A percentile compares a stretch with the other conserved stretches of the same genome.
phyloP scores from a whole-genome alignment of 2,888 invertebrate species.

The Polyploca ridens region DNA sequence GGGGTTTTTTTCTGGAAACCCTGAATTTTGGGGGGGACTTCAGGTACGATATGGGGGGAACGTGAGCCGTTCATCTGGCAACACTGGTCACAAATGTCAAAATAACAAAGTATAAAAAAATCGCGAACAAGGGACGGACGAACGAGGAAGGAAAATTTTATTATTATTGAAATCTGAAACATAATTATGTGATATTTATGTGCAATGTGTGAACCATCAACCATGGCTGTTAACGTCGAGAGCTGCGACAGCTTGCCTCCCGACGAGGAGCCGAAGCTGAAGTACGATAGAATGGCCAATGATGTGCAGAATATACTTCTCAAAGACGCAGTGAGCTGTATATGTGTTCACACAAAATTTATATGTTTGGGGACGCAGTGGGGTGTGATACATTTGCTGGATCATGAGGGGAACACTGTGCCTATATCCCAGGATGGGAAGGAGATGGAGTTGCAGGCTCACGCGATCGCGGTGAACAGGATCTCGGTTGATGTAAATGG shows the following conservation, averaged over 20 bases:
- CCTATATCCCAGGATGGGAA: conserved; percentile 83
- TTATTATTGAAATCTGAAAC: background rate
- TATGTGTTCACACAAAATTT: conserved; percentile 97
- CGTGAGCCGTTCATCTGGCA: no score
- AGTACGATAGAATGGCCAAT: conserved; percentile 95
- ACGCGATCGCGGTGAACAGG: conserved; percentile 96
- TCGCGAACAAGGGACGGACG: background rate
- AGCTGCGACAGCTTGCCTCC: conserved; percentile 75
- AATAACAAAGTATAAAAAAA: background rate
- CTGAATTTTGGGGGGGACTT: no score
- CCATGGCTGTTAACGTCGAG: conserved; percentile 73
- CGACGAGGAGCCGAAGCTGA: conserved; percentile 92
- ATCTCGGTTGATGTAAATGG: conserved; percentile 97
- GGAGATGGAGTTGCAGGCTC: conserved; percentile 89
- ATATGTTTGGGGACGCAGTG: conserved; percentile 96
- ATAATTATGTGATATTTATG: background rate
- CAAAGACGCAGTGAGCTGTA: conserved; percentile 93
- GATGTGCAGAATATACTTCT: conserved; percentile 93
- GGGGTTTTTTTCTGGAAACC: no score
- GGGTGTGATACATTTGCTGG: conserved; percentile 95
- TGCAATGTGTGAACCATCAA: conserved; percentile 20
- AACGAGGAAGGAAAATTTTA: conserved; percentile 17
- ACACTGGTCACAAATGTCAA: background rate
- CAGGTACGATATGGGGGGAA: no score
- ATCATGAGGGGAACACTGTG: conserved; percentile 94